Evolutionary conservation across 1,140 invertebrate genomes (phyloP), one percentile per base, ranked within the genome.

Genomic region (Solen grandis): DNA sequence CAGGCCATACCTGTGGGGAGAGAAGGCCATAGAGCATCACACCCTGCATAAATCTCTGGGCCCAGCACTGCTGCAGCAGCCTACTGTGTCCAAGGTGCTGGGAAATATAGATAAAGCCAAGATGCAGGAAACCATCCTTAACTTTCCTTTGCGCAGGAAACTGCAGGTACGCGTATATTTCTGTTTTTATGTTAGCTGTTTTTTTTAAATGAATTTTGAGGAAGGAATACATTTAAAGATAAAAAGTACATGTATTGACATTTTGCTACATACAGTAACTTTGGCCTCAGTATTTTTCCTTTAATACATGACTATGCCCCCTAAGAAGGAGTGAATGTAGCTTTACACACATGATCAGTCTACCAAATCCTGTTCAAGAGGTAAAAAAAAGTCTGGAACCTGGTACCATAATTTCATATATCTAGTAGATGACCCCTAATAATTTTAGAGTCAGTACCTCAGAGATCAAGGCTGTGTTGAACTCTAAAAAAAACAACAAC

Each of bases 1-100:
- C n/a, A 95, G 95, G 81, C 96, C 96, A 16, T 97, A 95, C 85
- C 92, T 97, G 0, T 97, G 95, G 95, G 96, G 96, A 5, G 94
- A 94, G 87, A 94, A 95, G 19, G 96, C 96, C 0, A 94, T 95
- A 14, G 94, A 94, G 38, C 94, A 96, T 90, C 96, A 96, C 85
- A 95, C 95, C 16, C 92, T 96, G 0, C 93, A 94, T 66, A 92
- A 92, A 4, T 92, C 94, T 66, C 87, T 94, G 74, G 93, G 95
- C 84, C 93, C 94, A 83, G 93, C 93, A 27, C 90, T 96, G 55
- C 95, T 93, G 94, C 94, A 94, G 81, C 95, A 95, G 91, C 95
- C 95, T 0, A 94, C 94, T 57, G 93, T 94, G 19, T 93, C 94
- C 41, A 95, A 96, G 92, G 94, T 97, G 27, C 89, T 97, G 60